These are phyloP conservation scores for Campopleginae sp. DNA, from an alignment of 2,888 invertebrate genomes.

Conservation along the genomic window DNA sequence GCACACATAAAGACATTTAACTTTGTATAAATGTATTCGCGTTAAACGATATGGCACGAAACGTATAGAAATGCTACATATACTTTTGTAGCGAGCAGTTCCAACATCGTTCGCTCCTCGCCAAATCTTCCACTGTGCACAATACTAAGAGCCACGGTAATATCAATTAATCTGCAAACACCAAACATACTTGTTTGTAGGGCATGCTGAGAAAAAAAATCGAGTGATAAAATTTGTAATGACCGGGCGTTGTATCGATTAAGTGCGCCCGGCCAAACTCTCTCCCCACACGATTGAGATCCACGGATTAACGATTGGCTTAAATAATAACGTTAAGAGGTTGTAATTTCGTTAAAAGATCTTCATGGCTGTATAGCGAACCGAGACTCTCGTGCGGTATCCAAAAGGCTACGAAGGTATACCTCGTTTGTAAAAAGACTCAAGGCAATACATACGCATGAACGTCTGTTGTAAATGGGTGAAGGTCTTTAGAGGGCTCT, in stretches of 20 bases:
- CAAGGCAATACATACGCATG: neutral
- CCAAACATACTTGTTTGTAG: neutral
- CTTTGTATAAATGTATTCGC: conserved; percentile 2
- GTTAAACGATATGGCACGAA: conserved; percentile 1
- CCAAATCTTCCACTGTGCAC: conserved; percentile 28
- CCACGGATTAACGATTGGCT: neutral
- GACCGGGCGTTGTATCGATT: neutral
- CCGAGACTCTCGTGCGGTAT: neutral
- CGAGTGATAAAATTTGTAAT: neutral
- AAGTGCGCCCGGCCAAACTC: neutral
- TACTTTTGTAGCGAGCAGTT: conserved; percentile 13
- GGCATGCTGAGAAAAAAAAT: neutral
- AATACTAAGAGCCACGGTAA: neutral
- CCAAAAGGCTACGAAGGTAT: neutral
- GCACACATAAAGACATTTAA: conserved; percentile 9
- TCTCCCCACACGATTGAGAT: neutral
- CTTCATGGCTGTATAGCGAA: neutral
- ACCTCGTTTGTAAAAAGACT: neutral
- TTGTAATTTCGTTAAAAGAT: neutral
- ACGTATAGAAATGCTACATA: neutral
- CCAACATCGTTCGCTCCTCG: conserved; percentile 6
- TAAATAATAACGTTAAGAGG: neutral
- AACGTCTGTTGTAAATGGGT: neutral
- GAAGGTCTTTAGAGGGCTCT: neutral
- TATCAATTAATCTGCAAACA: conserved; percentile 1